Evolutionary conservation across 2,888 invertebrate species (phyloP), one percentile per base, ranked within the genome.

Genomic region (Troilus luridus): DNA sequence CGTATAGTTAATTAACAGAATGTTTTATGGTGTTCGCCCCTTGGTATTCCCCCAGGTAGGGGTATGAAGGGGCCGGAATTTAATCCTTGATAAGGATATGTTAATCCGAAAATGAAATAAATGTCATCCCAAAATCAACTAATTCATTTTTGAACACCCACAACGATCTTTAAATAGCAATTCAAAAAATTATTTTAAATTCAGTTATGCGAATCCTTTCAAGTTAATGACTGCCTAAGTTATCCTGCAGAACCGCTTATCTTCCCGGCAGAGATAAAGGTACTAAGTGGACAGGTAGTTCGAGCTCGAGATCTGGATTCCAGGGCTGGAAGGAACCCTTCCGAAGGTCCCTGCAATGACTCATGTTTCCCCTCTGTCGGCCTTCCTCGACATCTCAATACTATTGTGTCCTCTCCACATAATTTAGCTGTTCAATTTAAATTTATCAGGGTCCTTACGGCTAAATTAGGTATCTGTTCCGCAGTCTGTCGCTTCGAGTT

Each of bases 311-410:
- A 56, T 56, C 81, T 85, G 81, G 11, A 85, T 85, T 56, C 85
- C 56, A 56, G 58, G n/a, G 21, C 56, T 85, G 85, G 85, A 58
- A 85, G 85, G 85, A 58, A 85, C 85, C 85, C 85, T 85, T 58
- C 85, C 54, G 54, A 21, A 56, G 56, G 56, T 85, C 56, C 85
- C 56, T 56, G 56, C 85, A 85, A n/a, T 85, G 85, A 85, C 85
- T 85, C 85, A 85, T 85, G 85, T 12, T 85, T 85, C 85, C 85
- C 85, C 56, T 85, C 56, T 85, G 56, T 58, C 85, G 21, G 56
- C n/a, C n/a, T 21, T 0, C 56, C 21, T n/a, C n/a, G 11, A 85
- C 85, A n/a, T 56, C 85, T 85, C 85, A 85, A 85, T 85, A 77
- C 5, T 41, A 77, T 77, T 77, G 72, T 77, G 8, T 10, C 41